A percentile compares a stretch with the other conserved stretches of the same genome.
These are phyloP conservation scores for Brachypalpus laphriformis DNA, from an alignment of 2,888 invertebrate species.

Conservation along the genomic window DNA sequence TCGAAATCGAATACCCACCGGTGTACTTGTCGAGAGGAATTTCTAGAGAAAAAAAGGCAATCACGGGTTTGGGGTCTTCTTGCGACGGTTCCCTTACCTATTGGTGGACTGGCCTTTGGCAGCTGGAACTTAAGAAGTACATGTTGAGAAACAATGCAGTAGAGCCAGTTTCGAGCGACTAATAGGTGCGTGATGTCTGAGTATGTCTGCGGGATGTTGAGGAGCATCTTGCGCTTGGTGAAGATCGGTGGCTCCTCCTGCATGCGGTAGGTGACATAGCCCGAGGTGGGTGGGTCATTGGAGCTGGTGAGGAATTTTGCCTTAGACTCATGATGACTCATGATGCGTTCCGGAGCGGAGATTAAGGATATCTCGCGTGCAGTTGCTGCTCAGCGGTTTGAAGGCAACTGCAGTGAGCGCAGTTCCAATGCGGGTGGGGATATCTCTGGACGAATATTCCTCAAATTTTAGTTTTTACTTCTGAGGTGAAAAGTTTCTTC, in stretches of 20 bases:
- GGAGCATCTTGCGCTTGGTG: slow-evolving; percentile 91
- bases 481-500: not conserved
- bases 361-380: not conserved
- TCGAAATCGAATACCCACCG: slow-evolving; percentile 79
- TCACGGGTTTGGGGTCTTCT: not conserved
- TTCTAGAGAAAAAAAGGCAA: slow-evolving; percentile 75
- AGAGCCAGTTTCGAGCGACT: slow-evolving; percentile 92
- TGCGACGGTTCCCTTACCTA: slow-evolving; percentile 85
- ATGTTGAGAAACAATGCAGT: slow-evolving; percentile 92
- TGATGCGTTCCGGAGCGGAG: too few species aligned
- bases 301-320: slow-evolving; percentile 81
- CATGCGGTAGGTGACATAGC: slow-evolving; percentile 84
- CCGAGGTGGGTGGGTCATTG: slow-evolving; percentile 83
- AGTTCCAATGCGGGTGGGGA: not conserved
- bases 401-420: not conserved
- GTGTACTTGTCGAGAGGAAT: slow-evolving; percentile 80
- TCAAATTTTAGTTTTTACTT: not conserved
- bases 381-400: not conserved
- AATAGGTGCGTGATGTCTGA: slow-evolving; percentile 89
- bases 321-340: slow-evolving; percentile 82
- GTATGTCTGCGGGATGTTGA: slow-evolving; percentile 87
- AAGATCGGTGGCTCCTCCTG: slow-evolving; percentile 93
- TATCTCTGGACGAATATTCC: not conserved
- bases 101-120: slow-evolving; percentile 89
- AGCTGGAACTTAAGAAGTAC: slow-evolving; percentile 92